phyloP scores from a whole-genome alignment of 2,888 invertebrate species.

The Lochmaea crataegi region DNA sequence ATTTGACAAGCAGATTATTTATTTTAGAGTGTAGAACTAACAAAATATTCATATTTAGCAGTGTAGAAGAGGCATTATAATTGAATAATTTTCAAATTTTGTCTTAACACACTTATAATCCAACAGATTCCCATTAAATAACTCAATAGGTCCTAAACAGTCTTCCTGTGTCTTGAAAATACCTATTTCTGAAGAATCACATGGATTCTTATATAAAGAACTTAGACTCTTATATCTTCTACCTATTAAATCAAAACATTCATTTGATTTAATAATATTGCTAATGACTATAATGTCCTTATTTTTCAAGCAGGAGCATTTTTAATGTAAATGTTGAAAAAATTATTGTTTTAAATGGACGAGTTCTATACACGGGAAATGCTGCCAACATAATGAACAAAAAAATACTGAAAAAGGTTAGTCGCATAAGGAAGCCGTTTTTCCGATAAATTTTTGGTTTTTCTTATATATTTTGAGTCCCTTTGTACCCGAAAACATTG shows the following conservation, averaged over 20 bases:
- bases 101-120: constrained; percentile 29
- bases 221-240: constrained; percentile 17
- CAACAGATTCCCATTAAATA: constrained; percentile 19
- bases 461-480: too few relatives aligned
- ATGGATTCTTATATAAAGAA: constrained; percentile 27
- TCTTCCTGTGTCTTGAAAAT: constrained; percentile 22
- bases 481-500: too few relatives aligned
- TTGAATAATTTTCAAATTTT: constrained; percentile 26
- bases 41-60: constrained; percentile 13
- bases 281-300: constrained; percentile 24
- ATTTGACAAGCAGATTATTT: too few relatives aligned
- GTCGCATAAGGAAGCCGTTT: too few relatives aligned
- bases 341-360: constrained; percentile 20
- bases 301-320: constrained; percentile 23
- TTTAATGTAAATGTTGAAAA: constrained; percentile 20
- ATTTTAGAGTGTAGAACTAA: constrained; percentile 6
- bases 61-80: constrained; percentile 32
- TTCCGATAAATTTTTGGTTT: too few relatives aligned
- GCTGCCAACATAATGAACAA: too few relatives aligned
- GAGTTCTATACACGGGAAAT: too few relatives aligned
- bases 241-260: constrained; percentile 29
- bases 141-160: constrained; percentile 25
- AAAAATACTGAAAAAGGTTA: too few relatives aligned
- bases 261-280: constrained; percentile 21
- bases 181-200: constrained; percentile 30